A percentile compares a stretch with the other conserved stretches of the same genome.
These are phyloP conservation scores for Pavo muticus DNA, from an alignment of 2,113 vertebrate species.

Conservation along the genomic window DNA sequence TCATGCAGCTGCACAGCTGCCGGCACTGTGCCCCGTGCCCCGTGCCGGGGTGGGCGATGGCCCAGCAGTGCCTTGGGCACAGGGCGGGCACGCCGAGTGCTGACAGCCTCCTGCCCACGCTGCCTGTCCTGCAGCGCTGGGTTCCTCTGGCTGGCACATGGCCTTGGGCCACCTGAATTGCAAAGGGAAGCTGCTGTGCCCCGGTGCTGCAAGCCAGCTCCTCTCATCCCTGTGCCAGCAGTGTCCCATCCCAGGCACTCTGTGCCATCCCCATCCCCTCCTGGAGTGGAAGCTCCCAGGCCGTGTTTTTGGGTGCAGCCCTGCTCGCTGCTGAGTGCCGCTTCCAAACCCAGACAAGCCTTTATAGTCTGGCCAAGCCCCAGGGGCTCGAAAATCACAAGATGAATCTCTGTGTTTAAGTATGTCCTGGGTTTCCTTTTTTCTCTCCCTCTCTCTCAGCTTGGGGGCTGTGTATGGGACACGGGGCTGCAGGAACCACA, in stretches of 20 bases:
- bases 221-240: not conserved
- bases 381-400: slow-evolving; percentile 51
- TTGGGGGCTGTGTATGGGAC: not conserved
- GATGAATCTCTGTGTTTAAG: slow-evolving; percentile 30
- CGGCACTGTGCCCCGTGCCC: not conserved
- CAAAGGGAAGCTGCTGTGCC: not conserved
- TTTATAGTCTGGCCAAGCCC: slow-evolving; percentile 70
- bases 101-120: not conserved
- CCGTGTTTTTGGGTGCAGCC: not conserved
- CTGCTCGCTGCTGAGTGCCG: not conserved
- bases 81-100: fast-evolving
- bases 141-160: fast-evolving
- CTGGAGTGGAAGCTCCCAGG: not conserved
- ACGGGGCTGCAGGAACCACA: not conserved
- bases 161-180: not conserved
- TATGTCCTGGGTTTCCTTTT: slow-evolving; percentile 22
- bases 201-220: not conserved
- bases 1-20: not conserved
- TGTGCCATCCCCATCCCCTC: too few species aligned
- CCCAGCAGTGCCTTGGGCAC: not conserved
- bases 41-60: fast-evolving
- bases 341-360: slow-evolving; percentile 43
- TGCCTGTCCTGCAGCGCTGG: fast-evolving
- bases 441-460: not conserved
- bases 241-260: not conserved